Percentiles rank a stretch among this genome's conserved stretches.
These are phyloP conservation scores for Macrosteles quadrilineatus DNA, from an alignment of 1,140 invertebrate species.

Conservation along the genomic window DNA sequence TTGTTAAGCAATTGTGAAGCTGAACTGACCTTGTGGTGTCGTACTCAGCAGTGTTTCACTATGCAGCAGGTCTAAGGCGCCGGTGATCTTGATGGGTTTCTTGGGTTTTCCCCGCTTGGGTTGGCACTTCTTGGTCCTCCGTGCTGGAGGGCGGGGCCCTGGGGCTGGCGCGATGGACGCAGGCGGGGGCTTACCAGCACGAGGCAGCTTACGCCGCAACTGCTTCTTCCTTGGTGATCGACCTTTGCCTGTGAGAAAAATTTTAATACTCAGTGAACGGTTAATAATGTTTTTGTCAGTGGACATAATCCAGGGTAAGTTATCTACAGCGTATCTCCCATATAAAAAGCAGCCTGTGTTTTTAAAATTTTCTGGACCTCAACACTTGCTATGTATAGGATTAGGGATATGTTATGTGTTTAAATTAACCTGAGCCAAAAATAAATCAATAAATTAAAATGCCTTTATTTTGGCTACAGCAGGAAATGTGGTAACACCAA, in stretches of 20 bases:
- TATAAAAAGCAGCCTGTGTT: no score
- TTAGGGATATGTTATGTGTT: no score
- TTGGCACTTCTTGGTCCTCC: constrained; percentile 47
- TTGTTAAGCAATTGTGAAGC: no score
- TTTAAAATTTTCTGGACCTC: no score
- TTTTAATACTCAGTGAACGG: neutral
- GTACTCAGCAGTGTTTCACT: constrained; percentile 89
- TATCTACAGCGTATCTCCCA: no score
- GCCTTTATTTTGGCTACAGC: no score
- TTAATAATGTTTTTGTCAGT: no score
- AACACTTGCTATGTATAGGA: no score
- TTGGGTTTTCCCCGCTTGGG: constrained; percentile 61
- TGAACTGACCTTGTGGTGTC: constrained; percentile 63
- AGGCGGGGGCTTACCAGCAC: constrained; percentile 49
- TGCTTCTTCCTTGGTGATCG: constrained; percentile 45
- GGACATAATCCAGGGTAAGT: no score
- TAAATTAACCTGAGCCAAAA: no score
- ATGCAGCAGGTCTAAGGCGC: constrained; percentile 86
- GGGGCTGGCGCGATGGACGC: constrained; percentile 42
- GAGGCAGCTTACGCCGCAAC: constrained; percentile 53
- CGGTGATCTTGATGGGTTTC: constrained; percentile 71
- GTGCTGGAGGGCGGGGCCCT: constrained; percentile 43
- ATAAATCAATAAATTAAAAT: no score
- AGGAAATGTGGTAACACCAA: no score
- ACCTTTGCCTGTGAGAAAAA: constrained; percentile 25